Conservation (phyloP, 2,797 vertebrate species). For the Rhinichthys osculus region DNA sequence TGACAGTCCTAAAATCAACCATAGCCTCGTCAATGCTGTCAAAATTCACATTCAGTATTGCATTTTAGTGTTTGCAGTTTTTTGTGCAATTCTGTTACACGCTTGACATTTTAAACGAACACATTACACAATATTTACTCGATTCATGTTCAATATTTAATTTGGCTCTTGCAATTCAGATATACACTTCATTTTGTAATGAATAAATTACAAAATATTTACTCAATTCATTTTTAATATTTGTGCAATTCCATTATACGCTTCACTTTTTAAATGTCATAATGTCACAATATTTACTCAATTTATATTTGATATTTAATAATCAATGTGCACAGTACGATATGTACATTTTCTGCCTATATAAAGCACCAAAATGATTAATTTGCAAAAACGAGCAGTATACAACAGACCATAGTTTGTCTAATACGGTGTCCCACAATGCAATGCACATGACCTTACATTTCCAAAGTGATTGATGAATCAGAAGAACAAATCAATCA, state of each 20-base stretch:
- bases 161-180: not conserved
- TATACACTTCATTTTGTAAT: not conserved
- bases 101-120: not conserved
- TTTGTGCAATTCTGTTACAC: not conserved
- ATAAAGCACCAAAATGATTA: not conserved
- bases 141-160: not conserved
- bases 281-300: not conserved
- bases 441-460: slow-evolving; percentile 19
- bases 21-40: no score
- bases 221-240: not conserved
- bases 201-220: not conserved
- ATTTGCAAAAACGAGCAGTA: not conserved
- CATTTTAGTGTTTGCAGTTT: not conserved
- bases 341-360: not conserved
- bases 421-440: not conserved
- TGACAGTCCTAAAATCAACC: not conserved
- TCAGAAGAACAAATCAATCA: slow-evolving; percentile 11
- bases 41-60: not conserved
- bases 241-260: not conserved
- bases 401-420: not conserved
- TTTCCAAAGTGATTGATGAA: slow-evolving; percentile 13
- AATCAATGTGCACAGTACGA: not conserved
- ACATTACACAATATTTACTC: not conserved
- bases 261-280: not conserved
- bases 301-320: not conserved